phyloP scores from a whole-genome alignment of 2,113 vertebrate species.

The Centropus bengalensis region DNA sequence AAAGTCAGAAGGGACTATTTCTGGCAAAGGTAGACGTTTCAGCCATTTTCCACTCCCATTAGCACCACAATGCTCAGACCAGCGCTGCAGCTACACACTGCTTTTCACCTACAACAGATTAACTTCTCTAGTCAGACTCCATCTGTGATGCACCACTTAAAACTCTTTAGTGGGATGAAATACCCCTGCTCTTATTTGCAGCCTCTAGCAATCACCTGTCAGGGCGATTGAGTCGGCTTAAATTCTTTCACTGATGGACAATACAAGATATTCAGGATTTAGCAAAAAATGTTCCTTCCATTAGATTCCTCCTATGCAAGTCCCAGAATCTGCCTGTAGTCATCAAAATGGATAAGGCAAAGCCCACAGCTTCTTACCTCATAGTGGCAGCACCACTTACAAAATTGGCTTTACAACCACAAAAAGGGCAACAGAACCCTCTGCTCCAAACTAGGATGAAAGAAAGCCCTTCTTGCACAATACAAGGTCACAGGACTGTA shows the following conservation, averaged over 20 bases:
- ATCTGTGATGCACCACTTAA: slow-evolving; percentile 1
- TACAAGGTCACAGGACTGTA: neutral
- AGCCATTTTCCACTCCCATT: neutral
- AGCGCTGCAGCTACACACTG: neutral
- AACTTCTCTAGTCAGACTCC: neutral
- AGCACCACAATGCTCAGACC: neutral
- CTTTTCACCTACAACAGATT: neutral
- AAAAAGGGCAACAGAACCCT: neutral
- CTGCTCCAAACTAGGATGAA: neutral
- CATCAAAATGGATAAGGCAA: neutral
- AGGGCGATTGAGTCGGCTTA: neutral
- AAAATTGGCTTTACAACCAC: neutral
- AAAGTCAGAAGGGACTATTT: neutral
- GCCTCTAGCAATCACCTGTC: slow-evolving; percentile 10
- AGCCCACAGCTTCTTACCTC: neutral
- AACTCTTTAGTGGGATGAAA: slow-evolving; percentile 18
- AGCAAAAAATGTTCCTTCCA: neutral
- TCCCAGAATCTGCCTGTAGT: neutral
- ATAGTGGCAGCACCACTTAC: neutral
- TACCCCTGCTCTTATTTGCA: neutral
- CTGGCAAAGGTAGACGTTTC: neutral
- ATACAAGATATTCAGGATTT: slow-evolving; percentile 17
- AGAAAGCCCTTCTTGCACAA: neutral
- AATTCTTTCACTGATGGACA: neutral
- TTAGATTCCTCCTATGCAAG: neutral